A percentile compares a stretch with the other conserved stretches of the same genome.
Conservation (phyloP, 2,888 invertebrate genomes). For the Ormyrus rosae region DNA sequence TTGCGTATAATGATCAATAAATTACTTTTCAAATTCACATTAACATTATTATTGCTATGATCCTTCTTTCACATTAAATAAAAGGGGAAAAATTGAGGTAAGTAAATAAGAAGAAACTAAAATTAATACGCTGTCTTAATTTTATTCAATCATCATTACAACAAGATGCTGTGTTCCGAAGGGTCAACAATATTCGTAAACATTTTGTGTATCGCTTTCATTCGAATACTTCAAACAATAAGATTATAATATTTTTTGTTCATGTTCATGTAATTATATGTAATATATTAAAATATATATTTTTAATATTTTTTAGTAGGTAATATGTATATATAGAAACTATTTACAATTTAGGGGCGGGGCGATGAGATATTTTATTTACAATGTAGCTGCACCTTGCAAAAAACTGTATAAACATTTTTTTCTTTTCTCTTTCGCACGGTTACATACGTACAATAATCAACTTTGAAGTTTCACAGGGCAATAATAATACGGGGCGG, state of each 20-base stretch:
- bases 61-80: too few relatives aligned
- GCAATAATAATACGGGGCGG: not conserved
- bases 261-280: slow-evolving; percentile 70
- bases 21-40: slow-evolving; percentile 40
- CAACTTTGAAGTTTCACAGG: slow-evolving; percentile 8
- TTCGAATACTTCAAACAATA: slow-evolving; percentile 74
- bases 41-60: not conserved
- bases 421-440: slow-evolving; percentile 21
- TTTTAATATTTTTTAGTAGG: slow-evolving; percentile 71
- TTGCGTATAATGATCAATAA: slow-evolving; percentile 50
- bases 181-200: slow-evolving; percentile 75
- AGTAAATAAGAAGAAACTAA: slow-evolving; percentile 18
- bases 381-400: slow-evolving; percentile 72
- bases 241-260: slow-evolving; percentile 70
- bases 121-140: slow-evolving; percentile 66
- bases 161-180: slow-evolving; percentile 72
- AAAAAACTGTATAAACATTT: slow-evolving; percentile 64
- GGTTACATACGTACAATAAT: slow-evolving; percentile 31
- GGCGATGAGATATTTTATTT: slow-evolving; percentile 62
- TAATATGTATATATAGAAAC: slow-evolving; percentile 63
- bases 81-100: not conserved
- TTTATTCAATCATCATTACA: slow-evolving; percentile 73
- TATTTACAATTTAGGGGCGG: slow-evolving; percentile 67
- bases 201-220: slow-evolving; percentile 72
- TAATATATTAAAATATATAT: slow-evolving; percentile 76